A percentile compares a stretch with the other conserved stretches of the same genome.
phyloP scores from a whole-genome alignment of 2,797 vertebrate genomes.

The Oreonectes daqikongensis region DNA sequence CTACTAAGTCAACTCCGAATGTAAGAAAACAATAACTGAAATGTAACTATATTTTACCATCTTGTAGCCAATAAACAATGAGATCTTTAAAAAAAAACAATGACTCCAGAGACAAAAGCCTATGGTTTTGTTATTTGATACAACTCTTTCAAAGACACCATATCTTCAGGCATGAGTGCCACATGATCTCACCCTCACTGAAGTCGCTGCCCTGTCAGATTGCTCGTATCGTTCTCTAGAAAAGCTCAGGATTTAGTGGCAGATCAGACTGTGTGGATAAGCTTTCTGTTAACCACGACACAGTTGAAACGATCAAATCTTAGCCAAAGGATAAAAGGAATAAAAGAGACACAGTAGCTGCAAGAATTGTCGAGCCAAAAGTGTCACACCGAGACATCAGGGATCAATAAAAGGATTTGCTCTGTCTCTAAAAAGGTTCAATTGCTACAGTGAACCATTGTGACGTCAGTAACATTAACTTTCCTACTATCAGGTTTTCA shows the following conservation, averaged over 20 bases:
- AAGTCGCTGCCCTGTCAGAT: slow-evolving; percentile 51
- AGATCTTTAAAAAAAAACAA: slow-evolving; percentile 35
- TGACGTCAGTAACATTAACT: not conserved
- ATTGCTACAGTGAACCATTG: not conserved
- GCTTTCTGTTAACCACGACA: slow-evolving; percentile 40
- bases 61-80: slow-evolving; percentile 5
- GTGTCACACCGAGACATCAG: slow-evolving; percentile 24
- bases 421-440: slow-evolving; percentile 31
- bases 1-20: not conserved
- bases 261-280: slow-evolving; percentile 59
- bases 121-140: slow-evolving; percentile 33
- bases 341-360: slow-evolving; percentile 29
- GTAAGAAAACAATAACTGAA: slow-evolving; percentile 13
- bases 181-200: slow-evolving; percentile 45
- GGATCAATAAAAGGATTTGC: not conserved
- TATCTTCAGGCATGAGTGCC: slow-evolving; percentile 38
- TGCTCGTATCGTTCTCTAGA: slow-evolving; percentile 61
- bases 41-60: slow-evolving; percentile 4
- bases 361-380: slow-evolving; percentile 36
- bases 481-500: not conserved
- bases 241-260: slow-evolving; percentile 41
- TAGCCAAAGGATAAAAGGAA: slow-evolving; percentile 36
- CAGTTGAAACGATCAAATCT: slow-evolving; percentile 50
- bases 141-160: slow-evolving; percentile 37
- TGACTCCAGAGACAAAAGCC: not conserved